phyloP scores from a whole-genome alignment of 2,888 invertebrate species.

The Stramonita haemastoma region DNA sequence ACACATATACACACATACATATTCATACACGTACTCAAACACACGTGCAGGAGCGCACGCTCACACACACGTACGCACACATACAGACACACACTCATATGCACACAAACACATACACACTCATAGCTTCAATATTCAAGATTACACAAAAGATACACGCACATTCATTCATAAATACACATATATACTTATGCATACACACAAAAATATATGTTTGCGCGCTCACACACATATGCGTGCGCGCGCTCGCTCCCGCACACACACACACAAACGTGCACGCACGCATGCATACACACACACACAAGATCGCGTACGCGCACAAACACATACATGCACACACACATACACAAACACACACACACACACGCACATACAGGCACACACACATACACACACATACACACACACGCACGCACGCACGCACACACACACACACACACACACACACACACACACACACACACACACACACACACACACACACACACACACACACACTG shows the following conservation, averaged over 20 bases:
- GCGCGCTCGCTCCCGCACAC: background rate
- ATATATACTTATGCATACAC: background rate
- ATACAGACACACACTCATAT: background rate
- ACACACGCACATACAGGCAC: background rate
- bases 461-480: background rate
- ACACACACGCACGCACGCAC: background rate
- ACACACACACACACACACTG: background rate
- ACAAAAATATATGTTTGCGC: background rate
- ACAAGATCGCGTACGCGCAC: background rate
- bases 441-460: background rate
- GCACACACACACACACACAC: constrained; percentile 5
- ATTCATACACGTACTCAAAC: background rate
- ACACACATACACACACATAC: background rate
- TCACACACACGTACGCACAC: background rate
- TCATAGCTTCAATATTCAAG: background rate
- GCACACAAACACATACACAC: background rate
- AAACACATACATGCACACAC: background rate
- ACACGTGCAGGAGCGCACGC: background rate
- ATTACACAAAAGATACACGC: too few species aligned
- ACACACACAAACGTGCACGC: background rate
- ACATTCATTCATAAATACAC: background rate
- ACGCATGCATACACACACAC: background rate
- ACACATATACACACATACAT: background rate
- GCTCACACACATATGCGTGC: background rate
- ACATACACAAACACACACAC: background rate